Evolutionary conservation across 2,888 invertebrate species (phyloP).

Genomic region (Sarcophaga carnaria): DNA sequence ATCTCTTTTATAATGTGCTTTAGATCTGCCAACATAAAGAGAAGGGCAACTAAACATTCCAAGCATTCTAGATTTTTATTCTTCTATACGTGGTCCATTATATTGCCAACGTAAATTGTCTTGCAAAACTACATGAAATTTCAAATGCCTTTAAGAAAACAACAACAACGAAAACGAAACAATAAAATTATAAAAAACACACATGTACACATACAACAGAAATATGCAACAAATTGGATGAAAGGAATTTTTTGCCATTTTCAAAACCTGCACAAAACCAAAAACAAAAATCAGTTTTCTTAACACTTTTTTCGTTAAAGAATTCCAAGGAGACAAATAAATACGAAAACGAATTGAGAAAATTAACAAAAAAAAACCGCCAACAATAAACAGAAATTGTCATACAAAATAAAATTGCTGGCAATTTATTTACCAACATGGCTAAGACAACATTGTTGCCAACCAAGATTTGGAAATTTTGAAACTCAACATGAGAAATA

Average conservation of each 20-base stretch:
- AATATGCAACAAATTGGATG: constrained; percentile 64
- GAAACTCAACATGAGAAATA: neutral
- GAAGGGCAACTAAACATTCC: neutral
- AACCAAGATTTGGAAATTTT: neutral
- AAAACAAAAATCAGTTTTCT: constrained; percentile 35
- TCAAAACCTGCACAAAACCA: neutral
- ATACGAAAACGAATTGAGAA: constrained; percentile 14
- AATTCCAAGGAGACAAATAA: constrained; percentile 64
- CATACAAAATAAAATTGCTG: neutral
- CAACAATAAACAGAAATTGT: neutral
- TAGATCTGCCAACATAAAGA: neutral
- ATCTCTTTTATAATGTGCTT: too few species aligned
- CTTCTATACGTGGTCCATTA: too few species aligned
- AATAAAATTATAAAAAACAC: neutral
- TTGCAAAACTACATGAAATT: constrained; percentile 18
- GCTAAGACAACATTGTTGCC: constrained; percentile 33
- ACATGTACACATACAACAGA: neutral
- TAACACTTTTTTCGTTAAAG: constrained; percentile 66
- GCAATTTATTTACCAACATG: constrained; percentile 34
- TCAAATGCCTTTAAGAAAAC: neutral
- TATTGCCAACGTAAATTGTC: too few species aligned
- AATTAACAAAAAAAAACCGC: neutral
- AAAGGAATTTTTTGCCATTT: constrained; percentile 65
- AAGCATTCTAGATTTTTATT: neutral
- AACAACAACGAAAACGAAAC: neutral